Base-by-base conservation (phyloP, 2,797 vertebrate genomes). In the Loriculus beryllinus region DNA sequence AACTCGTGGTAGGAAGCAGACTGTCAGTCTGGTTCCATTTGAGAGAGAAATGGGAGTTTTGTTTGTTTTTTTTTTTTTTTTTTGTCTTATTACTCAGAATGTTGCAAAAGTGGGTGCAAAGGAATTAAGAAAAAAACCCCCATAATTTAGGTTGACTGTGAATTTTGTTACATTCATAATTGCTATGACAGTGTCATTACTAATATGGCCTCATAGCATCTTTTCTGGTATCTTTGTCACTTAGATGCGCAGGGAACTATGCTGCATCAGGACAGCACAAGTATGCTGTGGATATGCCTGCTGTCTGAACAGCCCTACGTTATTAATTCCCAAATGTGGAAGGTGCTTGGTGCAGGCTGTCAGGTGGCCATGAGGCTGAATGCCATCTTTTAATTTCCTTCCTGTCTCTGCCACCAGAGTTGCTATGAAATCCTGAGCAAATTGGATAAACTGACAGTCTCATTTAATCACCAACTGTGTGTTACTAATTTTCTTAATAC, bases 401-500 rank as follows among this genome's bases (percentile, higher is more conserved):
- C 20, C 28, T 60, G 14, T 45, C 37, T 82, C 77, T 76, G 54
- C 51, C 60, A 43, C 75, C 12, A 26, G 48, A 77, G 29, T 26
- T 91, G 52, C 47, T 74, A 3, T 37, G 68, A 63, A 21, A 64
- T 82, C 56, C 71, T 2, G 29, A 59, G 71, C 45, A 83, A 86
- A 74, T 82, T 26, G 9, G 43, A 39, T 52, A 74, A 85, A 77
- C 49, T 51, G 56, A 56, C 63, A 48, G 56, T 92, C 78, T 91
- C 75, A 74, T 92, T 93, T 80, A 56, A 40, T 85, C 75, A 51
- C 82, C 72, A 79, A 74, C 77, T 0, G 2, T 39, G 56, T 77
- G 47, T 80, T 82, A 48, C 75, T 82, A 29, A 87, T 93, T 95
- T 91, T 31, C 10, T 85, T 59, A 88, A 75, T 94, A 48, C 28